Evolutionary conservation across 2,888 invertebrate genomes (phyloP), one percentile per base, ranked within the genome.

Genomic region (Cryptus viduatorius): DNA sequence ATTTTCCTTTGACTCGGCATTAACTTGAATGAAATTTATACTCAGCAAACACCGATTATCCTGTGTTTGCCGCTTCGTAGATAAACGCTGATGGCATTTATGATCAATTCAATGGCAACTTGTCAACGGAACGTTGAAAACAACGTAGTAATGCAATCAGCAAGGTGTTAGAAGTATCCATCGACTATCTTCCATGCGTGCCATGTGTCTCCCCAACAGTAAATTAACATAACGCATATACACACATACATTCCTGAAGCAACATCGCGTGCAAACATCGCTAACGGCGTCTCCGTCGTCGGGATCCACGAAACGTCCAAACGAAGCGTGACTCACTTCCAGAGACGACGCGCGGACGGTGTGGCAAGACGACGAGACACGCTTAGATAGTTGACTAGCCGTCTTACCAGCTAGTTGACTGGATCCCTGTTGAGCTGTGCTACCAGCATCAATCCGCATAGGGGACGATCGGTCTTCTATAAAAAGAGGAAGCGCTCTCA

Each of bases 101-200:
- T 14, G 44, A 72, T 72, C 72, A 42, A 72, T 72, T 59, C n/a
- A 59, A 59, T 44, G 29, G 44, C 10, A 42, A 59, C 42, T 72
- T 0, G 71, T 61, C 71, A 71, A 42, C n/a, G 12, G 14, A 29
- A 19, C 19, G 29, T 44, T n/a, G 44, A 78, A 59, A 29, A 59
- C 50, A 77, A 29, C 24, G 42, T 16, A 29, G 69, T 86, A 87
- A 88, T 86, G 87, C 87, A 89, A 90, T 90, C 89, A 89, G 85
- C 86, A 86, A 16, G 50, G 16, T 44, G 65, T 53, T 65, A 31
- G 65, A 75, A 24, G 80, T 73, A 68, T 77, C 68, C 80, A 53
- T 75, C 80, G 80, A 44, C 29, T 48, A 42, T 68, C 59, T 46
- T 61, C 42, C 16, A 67, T 19, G 19, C 50, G 44, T 56, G 67